A percentile compares a stretch with the other conserved stretches of the same genome.
Conservation (phyloP, 1,140 invertebrate species). For the Drosophila trapezifrons region DNA sequence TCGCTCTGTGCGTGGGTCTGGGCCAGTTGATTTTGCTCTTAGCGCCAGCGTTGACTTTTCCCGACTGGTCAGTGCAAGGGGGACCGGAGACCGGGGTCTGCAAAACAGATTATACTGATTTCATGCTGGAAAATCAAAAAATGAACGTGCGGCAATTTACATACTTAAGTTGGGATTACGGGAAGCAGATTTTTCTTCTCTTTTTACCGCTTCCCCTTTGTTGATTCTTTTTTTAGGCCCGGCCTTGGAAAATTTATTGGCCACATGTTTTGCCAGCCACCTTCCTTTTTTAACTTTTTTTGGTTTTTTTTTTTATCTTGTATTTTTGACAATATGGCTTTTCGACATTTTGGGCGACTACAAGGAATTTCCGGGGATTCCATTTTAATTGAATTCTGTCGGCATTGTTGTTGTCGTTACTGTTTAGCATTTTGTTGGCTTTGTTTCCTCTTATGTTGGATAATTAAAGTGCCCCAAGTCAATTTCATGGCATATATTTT, state of each 20-base stretch:
- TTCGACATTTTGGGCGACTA: constrained; percentile 66
- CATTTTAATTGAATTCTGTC: constrained; percentile 78
- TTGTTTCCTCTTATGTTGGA: constrained; percentile 51
- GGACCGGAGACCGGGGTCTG: constrained; percentile 26
- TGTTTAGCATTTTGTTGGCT: constrained; percentile 66
- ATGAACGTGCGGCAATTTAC: constrained; percentile 82
- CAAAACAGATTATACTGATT: constrained; percentile 80
- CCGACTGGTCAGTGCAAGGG: constrained; percentile 37
- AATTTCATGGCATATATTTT: constrained; percentile 52
- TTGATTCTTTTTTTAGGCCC: constrained; percentile 34
- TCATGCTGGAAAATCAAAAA: constrained; percentile 82
- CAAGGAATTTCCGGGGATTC: constrained; percentile 80
- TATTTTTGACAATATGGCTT: constrained; percentile 64
- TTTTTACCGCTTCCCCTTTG: constrained; percentile 11
- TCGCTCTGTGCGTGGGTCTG: constrained; percentile 1
- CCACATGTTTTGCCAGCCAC: constrained; percentile 75
- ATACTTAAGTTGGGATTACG: constrained; percentile 73
- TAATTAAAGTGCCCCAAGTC: constrained; percentile 66
- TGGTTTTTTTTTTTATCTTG: constrained; percentile 18
- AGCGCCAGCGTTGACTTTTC: constrained; percentile 66
- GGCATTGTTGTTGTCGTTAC: constrained; percentile 43
- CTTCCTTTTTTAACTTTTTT: constrained; percentile 38
- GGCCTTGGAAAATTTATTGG: constrained; percentile 68
- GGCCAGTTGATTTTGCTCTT: constrained; percentile 53
- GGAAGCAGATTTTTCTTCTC: constrained; percentile 27